Base-by-base conservation (phyloP, 2,113 vertebrate genomes). In the Lepisosteus oculatus region DNA sequence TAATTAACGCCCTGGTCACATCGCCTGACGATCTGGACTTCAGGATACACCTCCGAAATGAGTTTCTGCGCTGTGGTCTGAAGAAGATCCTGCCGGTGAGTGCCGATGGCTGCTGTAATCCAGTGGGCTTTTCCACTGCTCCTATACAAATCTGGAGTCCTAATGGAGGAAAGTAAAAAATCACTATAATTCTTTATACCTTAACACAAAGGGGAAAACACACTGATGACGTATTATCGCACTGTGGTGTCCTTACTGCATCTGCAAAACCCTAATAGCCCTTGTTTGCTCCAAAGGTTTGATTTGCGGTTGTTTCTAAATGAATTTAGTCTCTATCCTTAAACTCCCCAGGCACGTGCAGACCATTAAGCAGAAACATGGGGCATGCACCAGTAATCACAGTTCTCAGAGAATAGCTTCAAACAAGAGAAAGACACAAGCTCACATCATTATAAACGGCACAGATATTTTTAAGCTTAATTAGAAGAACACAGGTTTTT, bases 21-120 rank as follows among this genome's bases (percentile, higher is more conserved):
- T 98, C 91, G 55, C 96, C 96, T 3, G 97, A 99, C 2, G 97
- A 99, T 41, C 89, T 99, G 69, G 97, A 99, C 87, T 99, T 98
- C 89, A 90, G 97, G 93, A 97, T 99, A 91, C 97, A 99, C 88
- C 87, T 99, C 82, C 93, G 97, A 77, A 99, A 99, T 55, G 97
- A 99, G 85, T 95, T 99, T 74, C 85, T 98, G 42, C 93, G 97
- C 80, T 98, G 95, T 69, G 97, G 97, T 71, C 86, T 99, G 69
- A 98, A 95, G 85, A 92, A 93, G 82, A 95, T 95, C 81, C 71
- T 99, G 63, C 97, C 95, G 66, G 97, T 99, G 89, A 95, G 95
- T 94, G 47, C 29, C 29, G 1, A 29, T 61, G 59, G 13, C 13
- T 61, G 6, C 13, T 11, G 13, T 61, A 11, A 11, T 61, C 14